Evolutionary conservation across 2,797 vertebrate species (phyloP).

Genomic region (Cuniculus paca): DNA sequence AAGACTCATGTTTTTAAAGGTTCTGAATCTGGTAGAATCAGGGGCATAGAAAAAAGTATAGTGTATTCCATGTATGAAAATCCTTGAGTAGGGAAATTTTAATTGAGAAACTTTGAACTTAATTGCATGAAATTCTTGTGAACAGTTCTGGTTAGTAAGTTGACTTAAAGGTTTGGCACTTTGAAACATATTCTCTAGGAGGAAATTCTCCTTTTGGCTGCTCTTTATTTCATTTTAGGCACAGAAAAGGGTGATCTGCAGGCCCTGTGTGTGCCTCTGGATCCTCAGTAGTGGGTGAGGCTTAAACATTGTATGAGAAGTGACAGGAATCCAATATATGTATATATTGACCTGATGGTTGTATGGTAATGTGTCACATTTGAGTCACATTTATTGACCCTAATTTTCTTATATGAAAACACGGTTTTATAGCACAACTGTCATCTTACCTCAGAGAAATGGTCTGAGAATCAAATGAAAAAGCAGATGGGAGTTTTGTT

Average conservation of each 20-base stretch:
- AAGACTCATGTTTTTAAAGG: background rate
- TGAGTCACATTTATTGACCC: background rate
- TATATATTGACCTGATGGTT: background rate
- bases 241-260: background rate
- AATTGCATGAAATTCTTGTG: background rate
- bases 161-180: background rate
- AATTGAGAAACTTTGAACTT: background rate
- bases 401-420: slow-evolving; percentile 43
- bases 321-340: background rate
- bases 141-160: background rate
- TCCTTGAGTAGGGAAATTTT: background rate
- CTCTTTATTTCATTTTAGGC: background rate
- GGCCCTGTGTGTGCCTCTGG: accelerated
- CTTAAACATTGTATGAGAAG: background rate
- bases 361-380: too few relatives aligned
- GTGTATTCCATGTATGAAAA: background rate
- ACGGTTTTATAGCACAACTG: background rate
- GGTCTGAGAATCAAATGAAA: background rate
- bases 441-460: background rate
- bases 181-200: background rate
- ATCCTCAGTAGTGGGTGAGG: too few relatives aligned
- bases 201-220: background rate
- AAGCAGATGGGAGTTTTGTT: background rate
- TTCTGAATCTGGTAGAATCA: background rate
- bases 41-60: background rate